phyloP scores from a whole-genome alignment of 2,797 vertebrate genomes.

The Todus mexicanus region DNA sequence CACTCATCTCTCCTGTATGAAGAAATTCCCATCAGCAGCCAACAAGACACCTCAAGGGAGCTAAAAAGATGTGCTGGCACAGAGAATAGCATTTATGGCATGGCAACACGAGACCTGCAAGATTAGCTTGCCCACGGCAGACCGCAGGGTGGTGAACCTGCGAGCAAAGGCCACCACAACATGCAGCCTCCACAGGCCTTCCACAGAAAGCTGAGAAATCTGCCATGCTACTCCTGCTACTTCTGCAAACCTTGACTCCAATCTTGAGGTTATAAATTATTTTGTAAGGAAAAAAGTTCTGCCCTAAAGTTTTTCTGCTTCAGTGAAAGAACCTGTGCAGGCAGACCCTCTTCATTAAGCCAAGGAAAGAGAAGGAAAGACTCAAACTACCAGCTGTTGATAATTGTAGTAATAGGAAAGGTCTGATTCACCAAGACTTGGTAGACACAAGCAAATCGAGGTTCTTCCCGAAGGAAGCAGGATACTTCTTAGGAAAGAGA shows the following conservation, averaged over 20 bases:
- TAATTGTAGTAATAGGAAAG: not conserved
- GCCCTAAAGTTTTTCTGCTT: not conserved
- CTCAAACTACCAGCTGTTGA: not conserved
- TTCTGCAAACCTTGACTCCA: not conserved
- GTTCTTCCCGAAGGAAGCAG: not conserved
- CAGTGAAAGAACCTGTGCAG: not conserved
- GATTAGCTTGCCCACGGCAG: not conserved
- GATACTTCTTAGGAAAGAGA: not conserved
- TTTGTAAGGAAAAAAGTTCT: not conserved
- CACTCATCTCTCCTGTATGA: not conserved
- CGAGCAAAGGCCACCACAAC: not conserved
- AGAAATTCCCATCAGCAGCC: not conserved
- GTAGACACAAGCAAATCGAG: not conserved
- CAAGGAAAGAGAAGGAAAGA: not conserved
- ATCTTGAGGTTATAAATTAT: fast-evolving
- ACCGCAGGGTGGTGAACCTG: not conserved
- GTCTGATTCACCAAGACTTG: not conserved
- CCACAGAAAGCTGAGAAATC: not conserved
- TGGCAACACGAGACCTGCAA: not conserved
- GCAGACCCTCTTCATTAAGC: not conserved
- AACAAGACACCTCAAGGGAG: not conserved
- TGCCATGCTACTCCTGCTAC: fast-evolving
- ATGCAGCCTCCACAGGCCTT: not conserved
- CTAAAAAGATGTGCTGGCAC: not conserved
- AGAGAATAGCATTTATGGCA: not conserved